These are phyloP conservation scores for Halcyon smyrnensis DNA, from an alignment of 2,797 vertebrate genomes.

Conservation along the genomic window DNA sequence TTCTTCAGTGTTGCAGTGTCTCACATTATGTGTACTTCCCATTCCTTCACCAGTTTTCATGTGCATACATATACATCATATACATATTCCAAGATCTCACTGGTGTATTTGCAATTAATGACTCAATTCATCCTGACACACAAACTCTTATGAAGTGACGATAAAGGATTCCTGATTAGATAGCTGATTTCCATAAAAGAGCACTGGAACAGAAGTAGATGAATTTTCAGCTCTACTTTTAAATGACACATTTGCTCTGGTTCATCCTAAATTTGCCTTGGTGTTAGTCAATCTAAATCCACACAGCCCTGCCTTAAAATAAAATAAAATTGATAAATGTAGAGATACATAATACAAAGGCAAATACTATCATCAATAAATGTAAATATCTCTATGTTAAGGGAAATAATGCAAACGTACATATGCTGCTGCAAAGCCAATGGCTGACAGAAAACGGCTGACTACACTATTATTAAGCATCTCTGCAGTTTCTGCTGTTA, in stretches of 20 bases:
- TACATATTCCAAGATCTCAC: not conserved
- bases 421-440: not conserved
- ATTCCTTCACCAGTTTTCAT: not conserved
- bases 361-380: not conserved
- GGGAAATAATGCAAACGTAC: not conserved
- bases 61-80: not conserved
- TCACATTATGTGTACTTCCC: not conserved
- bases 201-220: constrained; percentile 14
- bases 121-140: constrained; percentile 36
- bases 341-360: not conserved
- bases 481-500: not conserved
- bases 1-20: not conserved
- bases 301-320: not conserved
- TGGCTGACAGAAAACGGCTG: not conserved
- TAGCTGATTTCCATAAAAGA: constrained; percentile 27
- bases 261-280: not conserved
- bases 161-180: constrained; percentile 17
- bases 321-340: not conserved
- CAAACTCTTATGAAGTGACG: constrained; percentile 12
- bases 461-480: not conserved
- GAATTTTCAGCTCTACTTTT: constrained; percentile 22
- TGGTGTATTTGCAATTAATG: constrained; percentile 24
- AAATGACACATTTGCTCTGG: not conserved
- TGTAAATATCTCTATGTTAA: not conserved
- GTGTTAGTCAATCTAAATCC: not conserved